Base-by-base conservation (phyloP, 2,888 invertebrate species). In the Bembecia ichneumoniformis region DNA sequence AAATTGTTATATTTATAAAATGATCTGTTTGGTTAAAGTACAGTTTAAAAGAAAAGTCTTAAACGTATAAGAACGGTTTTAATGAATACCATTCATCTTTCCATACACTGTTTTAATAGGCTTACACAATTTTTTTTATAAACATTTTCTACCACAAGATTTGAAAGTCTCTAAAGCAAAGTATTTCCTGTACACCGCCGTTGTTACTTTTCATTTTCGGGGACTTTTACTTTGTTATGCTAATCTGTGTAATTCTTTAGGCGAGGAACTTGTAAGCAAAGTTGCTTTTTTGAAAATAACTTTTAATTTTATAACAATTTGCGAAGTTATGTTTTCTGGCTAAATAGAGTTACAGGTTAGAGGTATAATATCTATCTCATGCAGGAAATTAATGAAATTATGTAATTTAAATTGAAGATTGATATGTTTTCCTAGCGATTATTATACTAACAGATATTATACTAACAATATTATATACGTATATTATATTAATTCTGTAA, bases 221-320 rank as follows among this genome's bases (percentile, higher is more conserved):
- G 28, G 28, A 28, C 66, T 81, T n/a, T n/a, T 76, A 82, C 83
- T 83, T 86, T 84, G 86, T 86, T 84, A 86, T 86, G 86, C 81
- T 83, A 86, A 84, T 86, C 80, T 80, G 80, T 77, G 82, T 82
- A 84, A 84, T 86, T 83, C 82, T 83, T 81, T 70, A 71, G 77
- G 78, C 79, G 82, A 71, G 68, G 63, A 82, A 83, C 74, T 83
- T 83, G 44, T 72, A 60, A 62, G 63, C 54, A 64, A 71, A 81
- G 73, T 80, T 71, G 72, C 77, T 82, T 83, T 83, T 82, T 82
- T 82, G 74, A 71, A 74, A 77, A 82, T 78, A 83, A 82, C 74
- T 83, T 81, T 75, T 78, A 82, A 82, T 79, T 82, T 72, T 68
- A 74, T 74, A 76, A 76, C 79, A 82, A 83, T 40, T 40, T 14